Conservation (phyloP, 2,888 invertebrate genomes). For the Trachelus stipa region DNA sequence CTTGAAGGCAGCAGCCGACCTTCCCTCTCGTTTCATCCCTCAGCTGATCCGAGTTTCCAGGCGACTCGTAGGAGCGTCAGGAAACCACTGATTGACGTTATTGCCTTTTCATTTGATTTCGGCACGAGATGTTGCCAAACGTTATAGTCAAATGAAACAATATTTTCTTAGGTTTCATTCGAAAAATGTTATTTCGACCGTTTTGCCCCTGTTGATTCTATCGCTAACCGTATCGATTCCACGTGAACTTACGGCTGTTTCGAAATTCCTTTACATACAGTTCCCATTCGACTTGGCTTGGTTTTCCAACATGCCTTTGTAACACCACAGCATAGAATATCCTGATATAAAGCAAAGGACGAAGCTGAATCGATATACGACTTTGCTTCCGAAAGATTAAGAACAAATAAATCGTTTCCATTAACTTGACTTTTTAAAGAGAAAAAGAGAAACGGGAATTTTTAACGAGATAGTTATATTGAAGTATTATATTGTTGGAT, state of each 20-base stretch:
- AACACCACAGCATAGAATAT: not conserved
- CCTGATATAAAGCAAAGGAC: not conserved
- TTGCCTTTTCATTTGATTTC: constrained; percentile 32
- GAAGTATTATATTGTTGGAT: not conserved
- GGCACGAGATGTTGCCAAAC: not conserved
- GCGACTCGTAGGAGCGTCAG: not conserved
- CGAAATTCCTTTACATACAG: no score
- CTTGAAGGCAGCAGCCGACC: not conserved
- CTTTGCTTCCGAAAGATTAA: not conserved
- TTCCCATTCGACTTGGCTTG: no score
- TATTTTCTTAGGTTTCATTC: not conserved
- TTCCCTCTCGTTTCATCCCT: not conserved
- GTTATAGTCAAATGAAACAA: not conserved
- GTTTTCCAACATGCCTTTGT: no score
- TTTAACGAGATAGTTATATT: not conserved
- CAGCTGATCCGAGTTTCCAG: not conserved
- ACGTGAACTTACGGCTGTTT: not conserved
- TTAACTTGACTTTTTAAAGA: not conserved
- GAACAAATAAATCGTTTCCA: not conserved
- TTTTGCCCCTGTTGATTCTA: not conserved
- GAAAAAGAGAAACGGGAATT: fast-evolving
- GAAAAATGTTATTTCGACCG: not conserved
- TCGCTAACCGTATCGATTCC: not conserved
- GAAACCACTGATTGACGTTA: constrained; percentile 31
- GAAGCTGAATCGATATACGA: not conserved